Percentiles rank a stretch among this genome's conserved stretches.
These are phyloP conservation scores for Drymonia ruficornis DNA, from an alignment of 2,888 invertebrate genomes.

Conservation along the genomic window DNA sequence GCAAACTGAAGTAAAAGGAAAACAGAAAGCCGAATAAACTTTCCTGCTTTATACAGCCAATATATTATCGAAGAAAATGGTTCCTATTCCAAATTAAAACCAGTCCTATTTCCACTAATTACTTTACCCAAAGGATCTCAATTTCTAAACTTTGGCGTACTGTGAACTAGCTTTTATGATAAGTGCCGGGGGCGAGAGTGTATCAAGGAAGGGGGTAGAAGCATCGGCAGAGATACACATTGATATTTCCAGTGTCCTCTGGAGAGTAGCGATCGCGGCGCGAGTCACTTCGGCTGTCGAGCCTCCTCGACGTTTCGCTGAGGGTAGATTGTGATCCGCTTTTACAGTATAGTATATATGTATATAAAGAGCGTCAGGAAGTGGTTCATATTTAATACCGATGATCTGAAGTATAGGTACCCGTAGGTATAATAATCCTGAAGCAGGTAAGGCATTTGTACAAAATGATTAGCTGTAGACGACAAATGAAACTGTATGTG, in stretches of 20 bases:
- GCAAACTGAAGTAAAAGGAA: neutral
- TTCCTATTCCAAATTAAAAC: constrained; percentile 21
- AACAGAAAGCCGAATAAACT: neutral
- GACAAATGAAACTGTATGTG: too few species aligned
- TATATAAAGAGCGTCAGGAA: constrained; percentile 53
- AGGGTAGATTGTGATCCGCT: constrained; percentile 67
- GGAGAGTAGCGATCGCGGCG: constrained; percentile 56
- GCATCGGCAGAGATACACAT: constrained; percentile 60
- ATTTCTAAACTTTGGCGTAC: constrained; percentile 42
- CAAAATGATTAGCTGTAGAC: too few species aligned
- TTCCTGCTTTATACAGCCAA: neutral
- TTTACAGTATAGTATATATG: constrained; percentile 56
- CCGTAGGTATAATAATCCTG: neutral
- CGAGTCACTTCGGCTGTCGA: constrained; percentile 57
- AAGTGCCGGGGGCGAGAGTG: constrained; percentile 39
- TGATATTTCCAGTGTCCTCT: constrained; percentile 64
- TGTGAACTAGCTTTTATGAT: constrained; percentile 48
- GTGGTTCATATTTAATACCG: constrained; percentile 35
- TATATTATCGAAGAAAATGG: neutral
- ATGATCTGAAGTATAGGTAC: neutral
- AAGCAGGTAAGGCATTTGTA: too few species aligned
- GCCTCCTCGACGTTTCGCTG: constrained; percentile 58
- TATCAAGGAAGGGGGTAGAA: constrained; percentile 35
- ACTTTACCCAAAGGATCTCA: constrained; percentile 36
- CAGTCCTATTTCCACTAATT: constrained; percentile 34